Conservation (phyloP, 2,797 vertebrate genomes). For the Avahi laniger region DNA sequence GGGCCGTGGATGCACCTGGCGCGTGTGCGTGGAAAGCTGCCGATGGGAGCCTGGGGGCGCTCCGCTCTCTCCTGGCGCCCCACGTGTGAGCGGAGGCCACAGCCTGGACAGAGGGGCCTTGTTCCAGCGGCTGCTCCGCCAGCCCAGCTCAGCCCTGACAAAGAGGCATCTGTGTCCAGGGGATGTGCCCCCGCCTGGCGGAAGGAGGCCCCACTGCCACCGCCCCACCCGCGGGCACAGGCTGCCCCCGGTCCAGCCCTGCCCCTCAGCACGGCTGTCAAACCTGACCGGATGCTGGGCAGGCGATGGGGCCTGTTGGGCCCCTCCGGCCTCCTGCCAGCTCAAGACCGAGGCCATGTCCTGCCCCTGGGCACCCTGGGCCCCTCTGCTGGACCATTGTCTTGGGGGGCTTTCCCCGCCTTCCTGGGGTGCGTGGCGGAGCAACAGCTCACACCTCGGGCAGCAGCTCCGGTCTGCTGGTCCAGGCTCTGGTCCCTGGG, state of each 20-base stretch:
- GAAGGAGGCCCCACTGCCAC: neutral
- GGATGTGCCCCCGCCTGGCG: neutral
- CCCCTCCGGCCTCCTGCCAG: neutral
- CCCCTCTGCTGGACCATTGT: neutral
- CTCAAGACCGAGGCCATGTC: neutral
- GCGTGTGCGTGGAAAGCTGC: neutral
- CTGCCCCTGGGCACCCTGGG: too few relatives aligned
- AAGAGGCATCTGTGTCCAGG: slow-evolving; percentile 50
- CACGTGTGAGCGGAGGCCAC: neutral
- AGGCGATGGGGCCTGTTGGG: rapidly evolving
- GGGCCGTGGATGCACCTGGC: neutral
- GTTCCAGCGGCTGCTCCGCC: neutral
- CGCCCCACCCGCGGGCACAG: neutral
- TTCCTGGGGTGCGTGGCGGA: neutral
- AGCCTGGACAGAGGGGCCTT: slow-evolving; percentile 58
- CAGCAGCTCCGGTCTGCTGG: neutral
- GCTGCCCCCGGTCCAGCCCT: neutral
- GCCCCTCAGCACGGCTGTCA: neutral
- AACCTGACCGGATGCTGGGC: too few relatives aligned
- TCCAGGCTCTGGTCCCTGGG: neutral
- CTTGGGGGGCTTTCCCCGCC: neutral
- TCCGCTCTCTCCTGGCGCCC: neutral
- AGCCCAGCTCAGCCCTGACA: slow-evolving; percentile 6
- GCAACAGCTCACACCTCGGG: rapidly evolving
- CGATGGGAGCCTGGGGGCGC: neutral